Evolutionary conservation across 2,888 invertebrate genomes (phyloP).

Genomic region (Hemithea aestivaria): DNA sequence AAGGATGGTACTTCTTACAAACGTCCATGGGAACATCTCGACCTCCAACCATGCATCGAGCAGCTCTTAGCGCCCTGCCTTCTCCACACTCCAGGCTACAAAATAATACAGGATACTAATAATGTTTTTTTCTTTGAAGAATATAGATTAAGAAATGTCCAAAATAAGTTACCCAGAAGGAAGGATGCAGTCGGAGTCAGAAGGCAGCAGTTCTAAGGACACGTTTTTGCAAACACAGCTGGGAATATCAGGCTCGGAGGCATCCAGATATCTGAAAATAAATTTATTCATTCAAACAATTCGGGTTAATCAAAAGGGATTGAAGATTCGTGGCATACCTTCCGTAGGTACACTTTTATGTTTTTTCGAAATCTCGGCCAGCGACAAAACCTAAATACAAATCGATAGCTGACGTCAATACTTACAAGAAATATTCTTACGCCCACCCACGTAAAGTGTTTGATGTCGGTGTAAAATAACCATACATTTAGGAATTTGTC

Average conservation of each 20-base stretch:
- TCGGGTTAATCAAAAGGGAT: too few relatives aligned
- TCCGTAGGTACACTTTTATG: too few relatives aligned
- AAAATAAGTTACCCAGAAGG: conserved; percentile 51
- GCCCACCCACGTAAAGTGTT: too few relatives aligned
- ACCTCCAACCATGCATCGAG: conserved; percentile 60
- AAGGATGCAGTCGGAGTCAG: conserved; percentile 67
- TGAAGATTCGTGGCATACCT: too few relatives aligned
- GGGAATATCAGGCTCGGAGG: conserved; percentile 62
- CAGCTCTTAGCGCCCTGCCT: conserved; percentile 60
- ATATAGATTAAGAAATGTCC: neutral
- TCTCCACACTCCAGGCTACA: conserved; percentile 65
- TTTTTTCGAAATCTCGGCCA: too few relatives aligned
- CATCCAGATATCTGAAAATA: conserved; percentile 55
- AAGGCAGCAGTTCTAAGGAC: conserved; percentile 59
- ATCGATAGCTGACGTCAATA: too few relatives aligned
- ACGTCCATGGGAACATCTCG: conserved; percentile 68
- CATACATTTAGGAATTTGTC: too few relatives aligned
- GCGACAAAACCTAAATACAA: too few relatives aligned
- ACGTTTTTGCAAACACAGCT: conserved; percentile 64
- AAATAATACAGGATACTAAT: conserved; percentile 10
- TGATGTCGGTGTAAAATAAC: too few relatives aligned
- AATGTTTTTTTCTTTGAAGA: neutral
- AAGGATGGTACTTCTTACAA: conserved; percentile 67
- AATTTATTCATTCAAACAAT: neutral
- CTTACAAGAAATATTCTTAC: too few relatives aligned